A percentile compares a stretch with the other conserved stretches of the same genome.
Conservation (phyloP, 2,888 invertebrate genomes). For the Leucophenga maculata region DNA sequence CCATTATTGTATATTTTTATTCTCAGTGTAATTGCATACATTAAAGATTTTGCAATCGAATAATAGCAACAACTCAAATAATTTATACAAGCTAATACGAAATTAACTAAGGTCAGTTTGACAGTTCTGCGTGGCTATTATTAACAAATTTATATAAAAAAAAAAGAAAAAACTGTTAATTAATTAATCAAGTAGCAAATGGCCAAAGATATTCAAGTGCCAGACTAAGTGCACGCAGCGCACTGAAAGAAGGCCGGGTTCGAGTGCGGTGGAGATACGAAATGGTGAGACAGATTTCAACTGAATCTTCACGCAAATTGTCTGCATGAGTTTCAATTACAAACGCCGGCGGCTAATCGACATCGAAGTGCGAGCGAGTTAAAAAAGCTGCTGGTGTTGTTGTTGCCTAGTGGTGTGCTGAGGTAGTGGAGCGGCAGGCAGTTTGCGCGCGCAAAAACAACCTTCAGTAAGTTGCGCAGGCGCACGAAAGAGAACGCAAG, state of each 20-base stretch:
- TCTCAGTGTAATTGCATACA: background rate
- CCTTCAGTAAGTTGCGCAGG: conserved; percentile 61
- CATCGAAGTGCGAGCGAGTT: too few species aligned
- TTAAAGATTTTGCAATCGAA: conserved; percentile 5
- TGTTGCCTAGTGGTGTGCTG: too few species aligned
- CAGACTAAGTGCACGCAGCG: too few species aligned
- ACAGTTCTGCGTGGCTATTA: background rate
- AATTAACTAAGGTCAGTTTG: conserved; percentile 17
- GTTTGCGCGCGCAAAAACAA: conserved; percentile 37
- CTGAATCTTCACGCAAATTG: background rate
- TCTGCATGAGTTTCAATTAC: background rate
- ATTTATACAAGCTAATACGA: background rate
- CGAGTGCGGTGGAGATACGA: background rate
- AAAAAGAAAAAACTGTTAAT: conserved; percentile 35
- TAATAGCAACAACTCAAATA: conserved; percentile 1
- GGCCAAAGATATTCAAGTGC: background rate
- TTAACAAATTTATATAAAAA: background rate
- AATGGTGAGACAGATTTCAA: background rate
- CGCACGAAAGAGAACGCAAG: conserved; percentile 31
- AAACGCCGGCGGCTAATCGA: too few species aligned
- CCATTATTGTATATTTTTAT: background rate
- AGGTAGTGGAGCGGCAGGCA: background rate
- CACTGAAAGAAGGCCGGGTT: background rate
- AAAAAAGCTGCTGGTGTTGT: too few species aligned
- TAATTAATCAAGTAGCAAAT: conserved; percentile 53